Conservation (phyloP, 2,888 invertebrate genomes). For the Rhagophthalmus giganteus region DNA sequence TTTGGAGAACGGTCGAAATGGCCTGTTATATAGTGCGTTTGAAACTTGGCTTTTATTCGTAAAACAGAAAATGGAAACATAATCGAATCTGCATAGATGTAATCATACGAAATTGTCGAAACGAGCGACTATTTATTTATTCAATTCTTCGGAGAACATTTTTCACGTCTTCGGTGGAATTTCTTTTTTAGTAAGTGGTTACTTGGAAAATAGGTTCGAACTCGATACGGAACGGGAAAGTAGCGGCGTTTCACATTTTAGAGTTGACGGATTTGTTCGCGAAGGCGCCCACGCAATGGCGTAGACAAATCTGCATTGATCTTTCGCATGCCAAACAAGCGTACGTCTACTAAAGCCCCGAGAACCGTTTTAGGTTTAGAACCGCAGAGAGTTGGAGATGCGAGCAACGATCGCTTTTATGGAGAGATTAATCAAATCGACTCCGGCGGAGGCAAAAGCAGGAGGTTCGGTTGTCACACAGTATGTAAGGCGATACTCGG, state of each 20-base stretch:
- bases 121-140: too few relatives aligned
- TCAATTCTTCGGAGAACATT: not conserved
- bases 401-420: conserved; percentile 46
- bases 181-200: not conserved
- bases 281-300: conserved; percentile 17
- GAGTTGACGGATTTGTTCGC: conserved; percentile 18
- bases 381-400: conserved; percentile 33
- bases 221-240: too few relatives aligned
- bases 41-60: too few relatives aligned
- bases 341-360: conserved; percentile 19
- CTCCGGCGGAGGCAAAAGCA: conserved; percentile 35
- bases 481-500: conserved; percentile 48
- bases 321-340: conserved; percentile 23
- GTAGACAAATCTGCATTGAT: conserved; percentile 30
- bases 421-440: conserved; percentile 50
- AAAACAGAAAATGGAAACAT: too few relatives aligned
- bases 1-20: too few relatives aligned
- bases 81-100: too few relatives aligned
- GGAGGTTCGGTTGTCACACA: conserved; percentile 47
- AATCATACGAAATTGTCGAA: too few relatives aligned
- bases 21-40: too few relatives aligned
- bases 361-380: conserved; percentile 22
- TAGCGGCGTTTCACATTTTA: conserved; percentile 13
- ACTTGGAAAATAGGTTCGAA: too few relatives aligned
- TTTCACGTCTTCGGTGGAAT: too few relatives aligned